Base-by-base conservation (phyloP, 2,797 vertebrate genomes). In the Alfaro cultratus region DNA sequence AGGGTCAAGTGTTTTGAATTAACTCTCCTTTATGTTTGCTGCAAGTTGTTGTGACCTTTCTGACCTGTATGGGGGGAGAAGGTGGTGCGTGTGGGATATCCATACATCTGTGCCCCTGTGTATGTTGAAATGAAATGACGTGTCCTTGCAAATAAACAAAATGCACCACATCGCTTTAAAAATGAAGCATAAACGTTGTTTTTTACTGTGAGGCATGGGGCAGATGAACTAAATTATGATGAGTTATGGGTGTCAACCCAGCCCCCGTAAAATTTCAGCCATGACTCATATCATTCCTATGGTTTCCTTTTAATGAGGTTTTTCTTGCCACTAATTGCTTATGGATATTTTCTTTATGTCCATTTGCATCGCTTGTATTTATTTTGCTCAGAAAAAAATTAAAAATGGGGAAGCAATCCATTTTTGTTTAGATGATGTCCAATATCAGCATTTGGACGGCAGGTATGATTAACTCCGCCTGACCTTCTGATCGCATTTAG, bases 1-100 rank as follows among this genome's bases (percentile, higher is more conserved):
- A 76, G 77, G 92, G 94, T 93, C 93, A 94, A 95, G 93, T 92
- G 86, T 88, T 86, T 89, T 87, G 89, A 93, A 93, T 92, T 88
- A 89, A 89, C 89, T 83, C 47, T 60, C 79, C 70, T 86, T 93
- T 85, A 87, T 92, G 82, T 86, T 81, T 88, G 86, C 83, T 90
- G 90, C 91, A 94, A 93, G 93, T 92, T 88, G 84, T 88, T 74
- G 45, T 90, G 92, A 94, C 93, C 92, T 81, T 45, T 43, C 15
- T 91, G 92, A 91, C 92, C 91, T 31, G 47, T 4, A 46, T 60
- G n/a, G 9, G 78, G 77, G 86, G 74, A 39, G 85, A 80, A 60
- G 45, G 84, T 79, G 82, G 45, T 71, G 39, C 73, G 73, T 21
- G n/a, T 71, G 21, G 88, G 77, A 64, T 77, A 81, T 79, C 74